Base-by-base conservation (phyloP, 2,888 invertebrate genomes). In the Cryptus armator region DNA sequence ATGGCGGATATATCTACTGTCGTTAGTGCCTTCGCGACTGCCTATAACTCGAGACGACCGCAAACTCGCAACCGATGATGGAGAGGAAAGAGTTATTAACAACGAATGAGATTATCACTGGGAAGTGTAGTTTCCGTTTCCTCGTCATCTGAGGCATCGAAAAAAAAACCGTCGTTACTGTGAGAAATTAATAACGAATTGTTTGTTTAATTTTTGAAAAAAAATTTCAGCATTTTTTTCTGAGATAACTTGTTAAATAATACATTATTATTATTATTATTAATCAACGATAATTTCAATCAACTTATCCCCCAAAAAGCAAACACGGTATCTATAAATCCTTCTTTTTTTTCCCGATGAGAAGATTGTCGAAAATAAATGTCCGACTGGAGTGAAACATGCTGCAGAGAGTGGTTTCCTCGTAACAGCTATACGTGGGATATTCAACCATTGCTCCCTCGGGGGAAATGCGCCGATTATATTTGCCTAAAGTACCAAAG, bases 401-500 rank as follows among this genome's bases (percentile, higher is more conserved):
- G 32, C 29, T 59, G 29, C 14, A 14, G 14, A 3, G 29, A 14
- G 5, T 59, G 29, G 5, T 59, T 32, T n/a, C 59, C 59, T 14
- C 59, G 14, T 32, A 32, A 29, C 59, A 29, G 59, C 1, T 32
- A 7, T 6, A 24, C 24, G 29, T 32, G 59, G 37, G 59, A 59
- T 59, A 32, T 59, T 12, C 59, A 59, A 3, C 59, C 59, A 29
- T 29, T 14, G 29, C 29, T 85, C 84, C 88, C 90, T 86, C 88
- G 77, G 71, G 91, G 89, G 90, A 91, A 89, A 89, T 89, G 89
- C 84, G 86, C 85, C 89, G 89, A 90, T 91, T 90, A 89, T 91
- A 90, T 92, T 93, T 92, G 89, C 92, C 86, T 88, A 89, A 90
- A 90, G 88, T 86, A 84, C 80, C 82, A 75, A 88, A 90, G 89